Evolutionary conservation across 2,888 invertebrate genomes (phyloP), one percentile per base, ranked within the genome.

Genomic region (Andrena haemorrhoa): DNA sequence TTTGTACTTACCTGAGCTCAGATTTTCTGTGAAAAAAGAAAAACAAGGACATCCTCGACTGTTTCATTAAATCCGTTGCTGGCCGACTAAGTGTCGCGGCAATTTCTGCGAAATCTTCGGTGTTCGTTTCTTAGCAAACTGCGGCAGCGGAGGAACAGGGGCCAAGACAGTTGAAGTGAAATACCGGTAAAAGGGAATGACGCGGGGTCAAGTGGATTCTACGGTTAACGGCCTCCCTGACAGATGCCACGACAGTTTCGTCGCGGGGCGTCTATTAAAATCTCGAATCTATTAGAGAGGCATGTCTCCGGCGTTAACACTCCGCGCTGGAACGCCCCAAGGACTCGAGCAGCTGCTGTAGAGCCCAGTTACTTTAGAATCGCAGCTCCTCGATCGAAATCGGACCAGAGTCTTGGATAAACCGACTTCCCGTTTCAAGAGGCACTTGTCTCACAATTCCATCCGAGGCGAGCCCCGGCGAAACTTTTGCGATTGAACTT

Each of bases 261-360:
- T 20, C 16, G 51, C 31, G 16, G 64, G 20, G 8, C 23, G 61
- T 26, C 49, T 65, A 73, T 79, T 79, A 66, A 74, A 79, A 79
- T n/a, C 53, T 63, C 47, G 60, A 53, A 26, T 74, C 65, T 61
- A 66, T 79, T 56, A 53, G 49, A 5, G 31, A 12, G 49, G 53
- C 64, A 20, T 66, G 75, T 33, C 29, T 6, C 23, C 12, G 26
- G 35, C 26, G 33, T 71, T 70, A 71, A 65, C 51, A 60, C 61
- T 53, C 35, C 23, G n/a, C 26, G n/a, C 26, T 16, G 41, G 10
- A 31, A 51, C n/a, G 12, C 8, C 8, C 23, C 7, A 31, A 31
- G 53, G 70, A 49, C 53, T 12, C 6, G n/a, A n/a, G 6, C 70
- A 70, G 41, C 12, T 58, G 10, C 12, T 10, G 29, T 41, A 47